phyloP scores from a whole-genome alignment of 2,797 vertebrate species.

The Coregonus ussuriensis region DNA sequence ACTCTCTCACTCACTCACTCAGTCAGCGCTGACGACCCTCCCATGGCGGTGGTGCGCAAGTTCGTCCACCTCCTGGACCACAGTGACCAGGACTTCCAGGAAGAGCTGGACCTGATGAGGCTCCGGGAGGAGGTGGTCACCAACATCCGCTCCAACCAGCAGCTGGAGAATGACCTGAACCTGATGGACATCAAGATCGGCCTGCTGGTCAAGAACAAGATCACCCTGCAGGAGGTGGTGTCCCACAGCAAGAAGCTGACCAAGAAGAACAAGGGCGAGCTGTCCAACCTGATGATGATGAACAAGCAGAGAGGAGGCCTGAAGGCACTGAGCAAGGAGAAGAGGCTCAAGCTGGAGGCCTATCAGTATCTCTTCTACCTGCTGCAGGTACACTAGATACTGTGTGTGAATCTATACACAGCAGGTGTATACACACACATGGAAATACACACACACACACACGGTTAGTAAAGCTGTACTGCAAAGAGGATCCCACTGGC shows the following conservation, averaged over 20 bases:
- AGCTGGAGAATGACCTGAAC: slow-evolving; percentile 97
- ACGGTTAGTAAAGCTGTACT: background rate
- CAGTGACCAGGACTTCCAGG: slow-evolving; percentile 98
- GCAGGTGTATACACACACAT: background rate
- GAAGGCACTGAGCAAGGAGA: slow-evolving; percentile 97
- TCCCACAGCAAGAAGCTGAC: slow-evolving; percentile 98
- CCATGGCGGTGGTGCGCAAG: slow-evolving; percentile 95
- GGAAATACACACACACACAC: too few species aligned
- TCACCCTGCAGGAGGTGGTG: slow-evolving; percentile 97
- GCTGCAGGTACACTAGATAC: slow-evolving; percentile 79
- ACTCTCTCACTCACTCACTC: slow-evolving; percentile 11
- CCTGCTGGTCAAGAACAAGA: slow-evolving; percentile 96
- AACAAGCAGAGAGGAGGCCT: slow-evolving; percentile 94
- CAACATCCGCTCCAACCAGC: slow-evolving; percentile 95
- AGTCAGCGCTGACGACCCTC: slow-evolving; percentile 92
- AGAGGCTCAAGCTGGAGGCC: slow-evolving; percentile 91
- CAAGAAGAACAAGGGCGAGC: slow-evolving; percentile 95
- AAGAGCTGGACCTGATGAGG: slow-evolving; percentile 94
- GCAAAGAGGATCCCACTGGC: background rate
- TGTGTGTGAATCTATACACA: background rate
- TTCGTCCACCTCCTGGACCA: slow-evolving; percentile 97
- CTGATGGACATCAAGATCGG: slow-evolving; percentile 99
- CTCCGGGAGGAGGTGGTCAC: slow-evolving; percentile 95
- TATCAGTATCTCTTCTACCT: slow-evolving; percentile 96
- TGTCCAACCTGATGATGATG: slow-evolving; percentile 98